Evolutionary conservation across 2,888 invertebrate genomes (phyloP), one percentile per base, ranked within the genome.

Genomic region (Himalopsyche japonica): DNA sequence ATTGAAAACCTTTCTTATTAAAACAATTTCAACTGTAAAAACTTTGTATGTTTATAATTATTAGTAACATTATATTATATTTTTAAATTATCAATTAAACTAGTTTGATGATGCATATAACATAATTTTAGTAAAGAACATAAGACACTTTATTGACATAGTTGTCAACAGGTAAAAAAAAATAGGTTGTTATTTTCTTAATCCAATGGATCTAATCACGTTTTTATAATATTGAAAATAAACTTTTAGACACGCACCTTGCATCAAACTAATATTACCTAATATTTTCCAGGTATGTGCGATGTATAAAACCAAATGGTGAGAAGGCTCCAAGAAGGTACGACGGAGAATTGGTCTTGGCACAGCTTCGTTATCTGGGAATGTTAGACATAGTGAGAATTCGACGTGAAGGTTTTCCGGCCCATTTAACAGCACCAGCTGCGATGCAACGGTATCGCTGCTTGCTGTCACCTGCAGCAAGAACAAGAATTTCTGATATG

Each of bases 311-410:
- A 89, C 98, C 98, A 0, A 98, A 98, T 90, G 94, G 95, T 90
- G 93, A 95, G 88, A 98, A 98, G 90, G 93, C 94, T 82, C 94
- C 97, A 0, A 94, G 97, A 88, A 94, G 94, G 88, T 98, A 96
- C 90, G 95, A 95, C 89, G 95, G 95, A 84, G 94, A 94, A 82
- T 92, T 98, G 84, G 98, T 98, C 1, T 91, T 97, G 88, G 97
- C 97, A 89, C 98, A 98, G 90, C 92, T 98, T 80, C 95, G 95
- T 88, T 98, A 98, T 91, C 93, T 98, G 86, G 98, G 98, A 86
- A 98, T 98, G 97, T 93, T 97, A 89, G 98, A 98, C 90, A 98
- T 98, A 87, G 98, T 98, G 88, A 93, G 97, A 86, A 98, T 98
- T 87, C 92, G 98, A 6, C 95, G 97, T 88, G 97, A 98, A 90